Base-by-base conservation (phyloP, 2,113 vertebrate species). In the Erinaceus europaeus region DNA sequence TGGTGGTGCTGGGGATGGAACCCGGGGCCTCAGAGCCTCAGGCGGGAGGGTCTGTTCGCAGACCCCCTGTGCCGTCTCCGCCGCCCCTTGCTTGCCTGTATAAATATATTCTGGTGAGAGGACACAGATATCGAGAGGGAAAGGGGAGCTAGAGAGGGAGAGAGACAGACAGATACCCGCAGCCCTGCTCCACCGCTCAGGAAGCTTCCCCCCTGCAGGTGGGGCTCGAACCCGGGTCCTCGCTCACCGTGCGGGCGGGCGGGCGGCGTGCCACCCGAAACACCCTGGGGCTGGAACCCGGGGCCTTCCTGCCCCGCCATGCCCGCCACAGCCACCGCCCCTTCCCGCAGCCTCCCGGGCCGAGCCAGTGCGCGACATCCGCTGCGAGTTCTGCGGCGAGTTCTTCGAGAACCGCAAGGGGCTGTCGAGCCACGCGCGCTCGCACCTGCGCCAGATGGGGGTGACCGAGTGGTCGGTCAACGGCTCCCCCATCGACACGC, bases 331-430 rank as follows among this genome's bases (percentile, higher is more conserved):
- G 87, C 90, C 27, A 69, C 82, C 6, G 12, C 85, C 48, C 65
- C 71, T 88, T 80, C 78, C 81, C 90, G 29, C 94, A 97, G 97
- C 97, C 18, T 97, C 97, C 77, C 95, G 96, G 61, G 96, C 95
- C 21, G 97, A 97, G 81, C 97, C 96, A 0, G 95, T 95, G 29
- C 96, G 97, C 29, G 98, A 99, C 79, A 99, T 98, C 91, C 98
- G 98, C 93, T 99, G 99, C 0, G 98, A 99, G 82, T 99, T 99
- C 97, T 99, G 98, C 3, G 98, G 98, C 1, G 99, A 99, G 86
- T 99, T 98, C 94, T 99, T 99, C 42, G 98, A 99, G 94, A 99
- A 99, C 96, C 98, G 98, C 11, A 99, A 99, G 94, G 99, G 98
- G 3, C 97, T 99, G 1, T 99, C 98, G 0, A 99, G 99, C 95